A percentile compares a stretch with the other conserved stretches of the same genome.
These are phyloP conservation scores for Nomada fucata DNA, from an alignment of 2,888 invertebrate species.

Conservation along the genomic window DNA sequence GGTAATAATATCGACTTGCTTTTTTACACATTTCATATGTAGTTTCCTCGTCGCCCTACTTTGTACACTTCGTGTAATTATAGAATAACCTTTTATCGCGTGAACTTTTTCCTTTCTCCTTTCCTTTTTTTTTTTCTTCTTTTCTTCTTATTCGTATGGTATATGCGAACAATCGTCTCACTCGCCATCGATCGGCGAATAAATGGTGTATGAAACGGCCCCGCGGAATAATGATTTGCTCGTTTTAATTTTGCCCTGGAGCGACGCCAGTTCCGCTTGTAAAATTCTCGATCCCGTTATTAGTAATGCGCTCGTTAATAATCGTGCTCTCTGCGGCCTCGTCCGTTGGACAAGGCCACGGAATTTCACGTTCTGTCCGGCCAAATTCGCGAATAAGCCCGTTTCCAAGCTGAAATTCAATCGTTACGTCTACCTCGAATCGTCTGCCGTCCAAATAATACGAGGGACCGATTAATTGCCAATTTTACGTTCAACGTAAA, in stretches of 20 bases:
- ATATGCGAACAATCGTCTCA: neutral
- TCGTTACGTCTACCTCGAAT: neutral
- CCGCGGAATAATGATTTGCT: constrained; percentile 34
- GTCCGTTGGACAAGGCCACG: constrained; percentile 9
- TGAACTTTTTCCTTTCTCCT: neutral
- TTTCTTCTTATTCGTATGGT: neutral
- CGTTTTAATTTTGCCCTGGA: constrained; percentile 45
- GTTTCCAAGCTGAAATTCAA: constrained; percentile 11
- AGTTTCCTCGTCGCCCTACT: neutral
- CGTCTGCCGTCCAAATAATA: neutral
- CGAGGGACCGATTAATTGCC: neutral
- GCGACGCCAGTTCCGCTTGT: constrained; percentile 50
- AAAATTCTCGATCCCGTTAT: constrained; percentile 38
- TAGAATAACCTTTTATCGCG: neutral
- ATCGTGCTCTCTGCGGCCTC: constrained; percentile 16
- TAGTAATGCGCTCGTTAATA: constrained; percentile 40
- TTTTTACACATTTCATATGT: neutral
- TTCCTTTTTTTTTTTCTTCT: neutral
- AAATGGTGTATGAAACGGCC: neutral
- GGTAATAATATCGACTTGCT: neutral
- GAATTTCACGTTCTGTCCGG: constrained; percentile 30
- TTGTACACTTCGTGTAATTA: neutral
- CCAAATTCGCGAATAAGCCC: constrained; percentile 18
- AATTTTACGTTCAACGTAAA: neutral
- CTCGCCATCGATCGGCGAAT: constrained; percentile 23